Evolutionary conservation across 35 echinoderm and acorn worm species (phyloP), one percentile per base, ranked within the genome.

Genomic region (Chiridota heheva): DNA sequence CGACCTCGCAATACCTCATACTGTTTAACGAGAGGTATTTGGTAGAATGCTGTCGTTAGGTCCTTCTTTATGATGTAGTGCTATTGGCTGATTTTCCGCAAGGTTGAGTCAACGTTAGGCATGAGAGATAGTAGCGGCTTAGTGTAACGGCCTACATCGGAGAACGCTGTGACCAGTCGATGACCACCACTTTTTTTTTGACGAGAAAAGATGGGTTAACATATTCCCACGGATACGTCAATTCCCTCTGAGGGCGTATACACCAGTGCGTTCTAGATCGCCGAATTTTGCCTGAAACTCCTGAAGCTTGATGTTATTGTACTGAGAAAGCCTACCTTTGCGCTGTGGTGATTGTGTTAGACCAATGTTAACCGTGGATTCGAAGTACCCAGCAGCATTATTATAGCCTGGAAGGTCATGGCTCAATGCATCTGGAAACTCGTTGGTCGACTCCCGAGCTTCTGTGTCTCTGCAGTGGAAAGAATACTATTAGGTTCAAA

Each of bases 1-100:
- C 65, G 1, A 88, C 86, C 2, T 77, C 75, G 44, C 86, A 89
- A 57, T 89, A 89, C 34, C 82, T 89, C 67, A 81, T 81, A 89
- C n/a, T 26, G 17, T 7, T 15, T 13, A 36, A 76, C 41, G 1
- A 87, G 25, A 15, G 82, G 68, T n/a, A 68, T 68, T 37, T 68
- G 64, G 32, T 68, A 68, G 32, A 68, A 68, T 68, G 64, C 7
- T 37, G 33, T 68, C 2, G 64, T 68, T 2, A 68, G 64, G 30
- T 68, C 64, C 7, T 29, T 68, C 4, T 29, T 68, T 29, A 68
- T 68, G 64, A 68, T 68, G n/a, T 68, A 32, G 7, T 68, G 26
- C 73, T 61, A 87, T 60, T 43, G 36, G 18, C 41, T 60, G 13
- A 63, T 86, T 13, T 28, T 28, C 7, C 64, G 48, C 10, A 85